Conservation (phyloP, 2,888 invertebrate genomes). For the Icerya purchasi region DNA sequence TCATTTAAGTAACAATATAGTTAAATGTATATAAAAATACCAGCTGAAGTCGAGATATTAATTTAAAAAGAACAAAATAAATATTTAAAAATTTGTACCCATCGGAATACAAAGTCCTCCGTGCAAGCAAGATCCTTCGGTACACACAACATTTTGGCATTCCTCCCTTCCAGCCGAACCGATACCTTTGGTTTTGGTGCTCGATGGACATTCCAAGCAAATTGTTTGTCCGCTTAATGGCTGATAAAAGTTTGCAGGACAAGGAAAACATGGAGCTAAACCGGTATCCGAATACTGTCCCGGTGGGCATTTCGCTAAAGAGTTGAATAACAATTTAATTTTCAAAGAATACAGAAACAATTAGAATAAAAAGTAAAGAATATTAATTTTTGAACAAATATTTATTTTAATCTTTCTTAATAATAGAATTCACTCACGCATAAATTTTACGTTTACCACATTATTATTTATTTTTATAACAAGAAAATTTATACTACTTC, state of each 20-base stretch:
- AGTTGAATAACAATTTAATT: too few relatives aligned
- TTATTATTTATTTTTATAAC: too few relatives aligned
- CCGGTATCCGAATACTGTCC: slow-evolving; percentile 86
- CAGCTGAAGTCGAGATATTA: too few relatives aligned
- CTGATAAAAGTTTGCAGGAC: slow-evolving; percentile 83
- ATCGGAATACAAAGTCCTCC: slow-evolving; percentile 76
- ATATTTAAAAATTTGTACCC: slow-evolving; percentile 25
- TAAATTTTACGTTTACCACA: too few relatives aligned
- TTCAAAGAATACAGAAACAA: too few relatives aligned
- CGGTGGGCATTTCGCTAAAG: slow-evolving; percentile 56
- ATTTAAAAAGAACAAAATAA: slow-evolving; percentile 1
- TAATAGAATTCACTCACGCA: too few relatives aligned
- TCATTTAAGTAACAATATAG: too few relatives aligned
- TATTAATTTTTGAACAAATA: too few relatives aligned
- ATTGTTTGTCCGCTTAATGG: slow-evolving; percentile 59
- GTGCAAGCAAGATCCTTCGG: slow-evolving; percentile 70
- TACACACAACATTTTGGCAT: slow-evolving; percentile 69
- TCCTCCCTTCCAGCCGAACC: slow-evolving; percentile 66
- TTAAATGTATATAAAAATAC: too few relatives aligned
- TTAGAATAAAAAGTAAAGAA: too few relatives aligned
- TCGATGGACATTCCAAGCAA: slow-evolving; percentile 76
- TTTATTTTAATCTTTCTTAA: too few relatives aligned
- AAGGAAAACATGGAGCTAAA: slow-evolving; percentile 76
- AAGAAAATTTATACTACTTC: too few relatives aligned
- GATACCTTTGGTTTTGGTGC: slow-evolving; percentile 60